phyloP scores from a whole-genome alignment of 2,888 invertebrate species.

The Ceramica pisi region DNA sequence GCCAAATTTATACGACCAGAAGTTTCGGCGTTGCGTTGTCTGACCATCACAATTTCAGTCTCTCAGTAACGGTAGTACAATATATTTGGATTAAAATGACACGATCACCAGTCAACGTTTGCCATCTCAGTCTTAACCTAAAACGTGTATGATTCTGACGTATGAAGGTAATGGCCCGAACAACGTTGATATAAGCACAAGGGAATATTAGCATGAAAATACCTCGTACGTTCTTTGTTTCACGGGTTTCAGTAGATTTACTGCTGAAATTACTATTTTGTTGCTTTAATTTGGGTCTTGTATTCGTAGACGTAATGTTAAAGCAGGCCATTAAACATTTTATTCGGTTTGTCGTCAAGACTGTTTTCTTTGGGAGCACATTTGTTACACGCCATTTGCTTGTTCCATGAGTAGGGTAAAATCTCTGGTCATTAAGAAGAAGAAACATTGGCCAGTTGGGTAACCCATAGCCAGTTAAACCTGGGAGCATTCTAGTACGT shows the following conservation, averaged over 20 bases:
- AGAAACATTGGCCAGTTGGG: background rate
- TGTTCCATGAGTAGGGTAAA: background rate
- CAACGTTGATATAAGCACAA: slow-evolving; percentile 51
- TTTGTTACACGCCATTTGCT: slow-evolving; percentile 44
- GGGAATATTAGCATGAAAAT: slow-evolving; percentile 48
- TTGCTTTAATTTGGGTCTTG: slow-evolving; percentile 29
- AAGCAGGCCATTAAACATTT: slow-evolving; percentile 31
- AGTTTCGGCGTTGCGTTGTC: too few species aligned
- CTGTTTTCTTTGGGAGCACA: slow-evolving; percentile 24
- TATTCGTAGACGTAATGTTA: slow-evolving; percentile 23
- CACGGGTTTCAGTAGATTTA: slow-evolving; percentile 45
- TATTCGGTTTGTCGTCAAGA: slow-evolving; percentile 26
- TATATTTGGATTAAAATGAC: too few species aligned
- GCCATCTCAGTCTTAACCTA: slow-evolving; percentile 13
- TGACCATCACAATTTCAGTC: too few species aligned
- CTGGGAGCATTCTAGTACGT: background rate
- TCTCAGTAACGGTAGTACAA: too few species aligned
- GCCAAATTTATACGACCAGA: too few species aligned
- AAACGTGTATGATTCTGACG: slow-evolving; percentile 35
- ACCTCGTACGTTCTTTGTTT: slow-evolving; percentile 43
- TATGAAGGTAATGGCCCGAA: slow-evolving; percentile 43
- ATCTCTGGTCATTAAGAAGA: slow-evolving; percentile 25
- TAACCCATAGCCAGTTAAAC: background rate
- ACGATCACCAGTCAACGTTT: too few species aligned
- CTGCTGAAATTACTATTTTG: slow-evolving; percentile 40